A percentile compares a stretch with the other conserved stretches of the same genome.
Evolutionary conservation across 2,113 vertebrate genomes (phyloP).

Genomic region (Laticauda colubrina): DNA sequence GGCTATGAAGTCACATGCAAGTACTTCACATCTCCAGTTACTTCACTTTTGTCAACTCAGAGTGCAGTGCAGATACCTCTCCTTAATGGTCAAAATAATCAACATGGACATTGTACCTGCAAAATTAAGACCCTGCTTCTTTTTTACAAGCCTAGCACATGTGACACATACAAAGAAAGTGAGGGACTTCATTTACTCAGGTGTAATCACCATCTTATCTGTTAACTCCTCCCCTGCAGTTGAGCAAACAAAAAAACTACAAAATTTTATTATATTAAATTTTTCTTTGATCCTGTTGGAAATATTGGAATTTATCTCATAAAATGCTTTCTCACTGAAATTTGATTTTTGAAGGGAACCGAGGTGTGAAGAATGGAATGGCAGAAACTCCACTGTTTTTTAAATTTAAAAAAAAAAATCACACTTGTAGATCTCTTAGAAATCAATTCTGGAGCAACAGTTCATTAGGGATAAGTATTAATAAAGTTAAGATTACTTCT

Average conservation of each 20-base stretch:
- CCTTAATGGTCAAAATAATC: too few species aligned
- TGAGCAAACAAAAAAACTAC: too few species aligned
- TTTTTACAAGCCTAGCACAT: background rate
- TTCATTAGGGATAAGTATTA: too few species aligned
- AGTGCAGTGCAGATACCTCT: background rate
- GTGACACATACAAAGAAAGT: background rate
- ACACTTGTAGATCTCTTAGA: too few species aligned
- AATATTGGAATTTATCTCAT: background rate
- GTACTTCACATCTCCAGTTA: background rate
- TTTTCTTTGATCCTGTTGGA: background rate
- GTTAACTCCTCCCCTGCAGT: too few species aligned
- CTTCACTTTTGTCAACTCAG: background rate
- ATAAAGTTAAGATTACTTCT: background rate
- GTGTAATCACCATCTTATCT: background rate
- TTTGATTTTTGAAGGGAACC: background rate
- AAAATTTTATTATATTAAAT: background rate
- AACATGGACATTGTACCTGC: too few species aligned
- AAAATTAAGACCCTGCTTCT: background rate
- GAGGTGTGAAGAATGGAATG: too few species aligned
- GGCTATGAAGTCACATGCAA: background rate
- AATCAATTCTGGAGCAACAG: background rate
- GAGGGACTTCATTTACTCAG: background rate
- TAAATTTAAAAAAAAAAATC: too few species aligned
- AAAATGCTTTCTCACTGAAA: background rate
- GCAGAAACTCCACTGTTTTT: background rate